Conservation (phyloP, 1,140 invertebrate species). For the Drosophila ogumai region DNA sequence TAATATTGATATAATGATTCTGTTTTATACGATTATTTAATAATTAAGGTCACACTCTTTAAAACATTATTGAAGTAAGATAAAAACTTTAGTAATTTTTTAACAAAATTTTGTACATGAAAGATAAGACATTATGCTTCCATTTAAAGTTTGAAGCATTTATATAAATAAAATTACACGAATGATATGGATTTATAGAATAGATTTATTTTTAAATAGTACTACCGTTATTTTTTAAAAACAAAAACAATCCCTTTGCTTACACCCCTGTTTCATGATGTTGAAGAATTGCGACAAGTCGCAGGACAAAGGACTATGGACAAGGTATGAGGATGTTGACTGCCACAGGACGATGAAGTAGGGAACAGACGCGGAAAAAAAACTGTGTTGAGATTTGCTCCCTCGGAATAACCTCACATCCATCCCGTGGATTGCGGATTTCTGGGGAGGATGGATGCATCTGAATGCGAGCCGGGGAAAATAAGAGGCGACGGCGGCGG, state of each 20-base stretch:
- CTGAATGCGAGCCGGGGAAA: constrained; percentile 31
- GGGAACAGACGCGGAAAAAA: constrained; percentile 26
- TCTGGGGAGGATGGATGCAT: constrained; percentile 32
- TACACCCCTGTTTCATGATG: constrained; percentile 15
- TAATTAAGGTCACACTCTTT: background rate
- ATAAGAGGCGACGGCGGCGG: constrained; percentile 11
- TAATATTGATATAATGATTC: too few species aligned
- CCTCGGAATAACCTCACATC: constrained; percentile 49
- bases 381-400: constrained; percentile 72
- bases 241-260: background rate
- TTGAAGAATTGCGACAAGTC: constrained; percentile 25
- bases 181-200: background rate
- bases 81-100: background rate
- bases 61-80: background rate
- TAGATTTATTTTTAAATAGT: too few species aligned
- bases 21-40: background rate
- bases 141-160: background rate
- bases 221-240: background rate
- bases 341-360: constrained; percentile 73
- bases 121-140: background rate
- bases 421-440: constrained; percentile 24
- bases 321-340: constrained; percentile 27
- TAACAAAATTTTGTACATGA: background rate
- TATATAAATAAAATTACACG: background rate
- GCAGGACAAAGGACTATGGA: constrained; percentile 19